phyloP scores from a whole-genome alignment of 2,888 invertebrate genomes.

The Iphiclides podalirius region DNA sequence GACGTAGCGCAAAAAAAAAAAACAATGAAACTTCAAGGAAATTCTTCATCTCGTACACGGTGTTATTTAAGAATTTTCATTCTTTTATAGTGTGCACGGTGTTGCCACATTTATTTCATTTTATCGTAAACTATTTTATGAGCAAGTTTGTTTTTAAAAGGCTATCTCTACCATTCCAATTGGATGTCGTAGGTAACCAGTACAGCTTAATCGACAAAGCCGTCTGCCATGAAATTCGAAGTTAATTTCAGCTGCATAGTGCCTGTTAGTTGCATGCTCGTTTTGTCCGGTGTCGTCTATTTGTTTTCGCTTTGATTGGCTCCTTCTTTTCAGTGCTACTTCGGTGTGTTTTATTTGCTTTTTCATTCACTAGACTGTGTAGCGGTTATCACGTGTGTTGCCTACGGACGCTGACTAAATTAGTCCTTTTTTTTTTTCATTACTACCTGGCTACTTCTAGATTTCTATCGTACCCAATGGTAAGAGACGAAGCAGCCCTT shows the following conservation, averaged over 20 bases:
- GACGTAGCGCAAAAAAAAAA: too few relatives aligned
- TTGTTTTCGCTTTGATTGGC: conserved; percentile 57
- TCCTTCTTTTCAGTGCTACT: conserved; percentile 33
- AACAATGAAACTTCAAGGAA: too few relatives aligned
- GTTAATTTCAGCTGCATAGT: conserved; percentile 13
- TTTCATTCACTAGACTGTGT: conserved; percentile 57
- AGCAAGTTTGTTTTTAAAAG: conserved; percentile 31
- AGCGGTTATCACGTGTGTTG: conserved; percentile 52
- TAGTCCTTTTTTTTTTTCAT: too few relatives aligned
- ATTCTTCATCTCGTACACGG: too few relatives aligned
- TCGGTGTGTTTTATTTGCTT: conserved; percentile 50
- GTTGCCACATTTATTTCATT: too few relatives aligned
- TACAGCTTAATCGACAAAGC: conserved; percentile 30
- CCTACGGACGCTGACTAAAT: too few relatives aligned
- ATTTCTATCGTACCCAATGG: too few relatives aligned
- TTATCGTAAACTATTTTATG: too few relatives aligned
- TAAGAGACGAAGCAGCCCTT: too few relatives aligned
- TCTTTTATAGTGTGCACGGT: too few relatives aligned
- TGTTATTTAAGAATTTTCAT: too few relatives aligned
- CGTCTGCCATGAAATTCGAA: conserved; percentile 10
- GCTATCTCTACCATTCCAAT: conserved; percentile 37
- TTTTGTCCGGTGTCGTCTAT: conserved; percentile 34
- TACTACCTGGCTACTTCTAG: conserved; percentile 28
- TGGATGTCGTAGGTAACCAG: conserved; percentile 24
- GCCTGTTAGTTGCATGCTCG: conserved; percentile 15